Evolutionary conservation across 2,797 vertebrate species (phyloP), one percentile per base, ranked within the genome.

Genomic region (Phyllotis vaccarum): DNA sequence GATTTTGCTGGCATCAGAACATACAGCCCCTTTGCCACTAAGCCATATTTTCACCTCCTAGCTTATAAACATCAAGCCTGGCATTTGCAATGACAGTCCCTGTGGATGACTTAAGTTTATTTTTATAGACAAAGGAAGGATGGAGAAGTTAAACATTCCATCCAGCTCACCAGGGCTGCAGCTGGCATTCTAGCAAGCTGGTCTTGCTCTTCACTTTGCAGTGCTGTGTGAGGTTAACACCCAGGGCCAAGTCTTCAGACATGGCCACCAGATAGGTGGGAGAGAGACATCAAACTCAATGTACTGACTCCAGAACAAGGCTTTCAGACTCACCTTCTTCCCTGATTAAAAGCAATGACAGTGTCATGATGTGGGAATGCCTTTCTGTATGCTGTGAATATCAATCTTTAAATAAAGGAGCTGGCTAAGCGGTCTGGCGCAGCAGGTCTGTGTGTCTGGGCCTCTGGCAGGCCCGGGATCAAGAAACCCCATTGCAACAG

Each of bases 171-270:
- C 43, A 14, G 12, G 62, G 43, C 31, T 86, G 43, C 4, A 0
- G 49, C 17, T n/a, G 0, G 21, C 58, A 37, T 60, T 58, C 2
- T 43, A 52, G 31, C 54, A 3, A 3, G 24, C 56, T 46, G 34
- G 0, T 40, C 14, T 0, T 2, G 37, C 9, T 8, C 22, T 37
- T 78, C 17, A 11, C 46, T 91, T 58, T 31, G 9, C 40, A 70
- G 68, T 0, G 1, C 37, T 43, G 5, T 29, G 80, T 80, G 49
- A 5, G 2, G 34, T 9, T 1, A 11, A 3, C 0, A 22, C 40
- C 5, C 5, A 37, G 31, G 64, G 31, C 21, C 24, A 12, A 64
- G 12, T 64, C 27, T 31, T 64, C 62, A 64, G 27, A 11, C 27
- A 64, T 10, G 10, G 27, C 16, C 34, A 68, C 34, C 16, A 17